Evolutionary conservation across 2,888 invertebrate genomes (phyloP).

Genomic region (Fissipunctia ypsillon): DNA sequence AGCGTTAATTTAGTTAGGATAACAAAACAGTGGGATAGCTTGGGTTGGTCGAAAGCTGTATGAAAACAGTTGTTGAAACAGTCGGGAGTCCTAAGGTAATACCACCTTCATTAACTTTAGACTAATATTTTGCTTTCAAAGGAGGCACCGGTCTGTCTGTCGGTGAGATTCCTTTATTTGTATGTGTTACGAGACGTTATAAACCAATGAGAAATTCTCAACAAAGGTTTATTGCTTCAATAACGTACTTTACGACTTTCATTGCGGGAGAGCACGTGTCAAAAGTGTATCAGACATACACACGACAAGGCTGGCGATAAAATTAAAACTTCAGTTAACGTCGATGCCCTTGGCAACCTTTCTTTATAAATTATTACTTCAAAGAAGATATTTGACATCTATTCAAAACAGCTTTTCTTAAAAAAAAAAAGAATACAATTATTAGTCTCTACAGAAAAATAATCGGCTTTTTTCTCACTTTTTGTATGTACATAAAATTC

Average conservation of each 20-base stretch:
- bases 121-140: conserved; percentile 75
- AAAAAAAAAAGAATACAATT: conserved; percentile 41
- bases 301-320: conserved; percentile 65
- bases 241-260: conserved; percentile 84
- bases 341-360: conserved; percentile 28
- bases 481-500: conserved; percentile 37
- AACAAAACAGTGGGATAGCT: conserved; percentile 55
- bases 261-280: conserved; percentile 82
- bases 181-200: conserved; percentile 77
- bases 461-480: conserved; percentile 68
- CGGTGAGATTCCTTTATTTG: conserved; percentile 75
- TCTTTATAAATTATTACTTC: conserved; percentile 39
- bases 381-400: conserved; percentile 43
- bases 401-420: conserved; percentile 28
- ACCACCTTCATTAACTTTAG: conserved; percentile 71
- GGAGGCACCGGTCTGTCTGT: conserved; percentile 66
- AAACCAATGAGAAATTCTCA: conserved; percentile 83
- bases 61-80: conserved; percentile 64
- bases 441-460: conserved; percentile 59
- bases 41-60: conserved; percentile 51
- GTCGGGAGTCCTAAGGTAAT: conserved; percentile 68
- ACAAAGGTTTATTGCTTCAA: conserved; percentile 86
- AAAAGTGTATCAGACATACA: conserved; percentile 74
- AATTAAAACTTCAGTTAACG: conserved; percentile 68
- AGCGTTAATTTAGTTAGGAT: conserved; percentile 50